A percentile compares a stretch with the other conserved stretches of the same genome.
These are phyloP conservation scores for Ursus arctos DNA, from an alignment of 2,113 vertebrate species.

Conservation along the genomic window DNA sequence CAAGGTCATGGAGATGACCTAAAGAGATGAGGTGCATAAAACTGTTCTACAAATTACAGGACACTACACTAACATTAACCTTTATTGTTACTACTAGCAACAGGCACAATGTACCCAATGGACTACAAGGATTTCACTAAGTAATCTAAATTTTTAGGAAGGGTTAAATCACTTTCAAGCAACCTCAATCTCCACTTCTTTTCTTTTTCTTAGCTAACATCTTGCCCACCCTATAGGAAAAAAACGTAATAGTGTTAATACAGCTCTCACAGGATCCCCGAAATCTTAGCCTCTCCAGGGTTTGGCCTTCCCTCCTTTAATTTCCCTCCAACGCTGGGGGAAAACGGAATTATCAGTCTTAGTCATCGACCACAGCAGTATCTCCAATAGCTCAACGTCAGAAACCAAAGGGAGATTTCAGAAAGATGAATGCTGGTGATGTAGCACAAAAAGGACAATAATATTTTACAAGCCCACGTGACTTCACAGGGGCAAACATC, in stretches of 20 bases:
- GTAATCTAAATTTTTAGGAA: conserved; percentile 14
- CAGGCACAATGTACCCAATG: neutral
- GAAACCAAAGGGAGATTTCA: conserved; percentile 74
- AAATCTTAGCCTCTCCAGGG: conserved; percentile 24
- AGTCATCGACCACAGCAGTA: conserved; percentile 71
- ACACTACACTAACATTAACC: neutral
- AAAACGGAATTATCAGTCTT: conserved; percentile 73
- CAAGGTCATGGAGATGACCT: conserved; percentile 51
- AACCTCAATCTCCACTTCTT: neutral
- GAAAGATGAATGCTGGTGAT: conserved; percentile 74
- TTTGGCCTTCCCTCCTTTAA: conserved; percentile 44
- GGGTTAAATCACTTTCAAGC: conserved; percentile 1
- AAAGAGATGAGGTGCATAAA: conserved; percentile 5
- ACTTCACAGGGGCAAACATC: conserved; percentile 75
- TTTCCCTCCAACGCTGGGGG: conserved; percentile 66
- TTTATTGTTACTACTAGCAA: neutral
- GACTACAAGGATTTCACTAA: neutral
- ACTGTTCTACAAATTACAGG: neutral
- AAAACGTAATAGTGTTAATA: neutral
- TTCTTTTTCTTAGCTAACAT: conserved; percentile 2
- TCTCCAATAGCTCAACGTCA: conserved; percentile 80
- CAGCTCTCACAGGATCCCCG: conserved; percentile 7
- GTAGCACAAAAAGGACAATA: conserved; percentile 81
- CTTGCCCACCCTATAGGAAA: neutral
- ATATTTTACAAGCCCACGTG: conserved; percentile 81